These are phyloP conservation scores for Vidua macroura DNA, from an alignment of 2,113 vertebrate genomes.

Conservation along the genomic window DNA sequence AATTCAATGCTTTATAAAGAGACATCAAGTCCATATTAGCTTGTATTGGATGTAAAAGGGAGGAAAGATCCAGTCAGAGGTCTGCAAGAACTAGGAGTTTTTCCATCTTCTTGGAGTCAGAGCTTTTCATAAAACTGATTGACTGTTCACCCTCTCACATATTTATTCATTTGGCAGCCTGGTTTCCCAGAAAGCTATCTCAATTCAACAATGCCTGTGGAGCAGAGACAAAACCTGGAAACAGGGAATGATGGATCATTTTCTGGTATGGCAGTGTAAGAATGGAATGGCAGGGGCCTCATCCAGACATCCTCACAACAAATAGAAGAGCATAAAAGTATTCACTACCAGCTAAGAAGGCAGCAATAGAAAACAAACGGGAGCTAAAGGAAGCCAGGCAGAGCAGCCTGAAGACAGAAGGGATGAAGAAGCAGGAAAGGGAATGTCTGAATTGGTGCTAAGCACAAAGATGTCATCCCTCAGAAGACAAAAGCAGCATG, in stretches of 20 bases:
- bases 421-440: background rate
- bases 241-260: conserved; percentile 2
- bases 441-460: background rate
- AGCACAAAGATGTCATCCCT: background rate
- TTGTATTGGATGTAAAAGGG: background rate
- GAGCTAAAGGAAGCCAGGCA: background rate
- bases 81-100: background rate
- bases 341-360: background rate
- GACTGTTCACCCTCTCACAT: background rate
- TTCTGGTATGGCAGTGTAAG: background rate
- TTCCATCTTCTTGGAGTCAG: background rate
- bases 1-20: background rate
- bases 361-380: background rate
- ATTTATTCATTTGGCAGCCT: conserved; percentile 53
- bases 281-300: conserved; percentile 42
- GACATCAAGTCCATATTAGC: background rate
- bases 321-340: conserved; percentile 8
- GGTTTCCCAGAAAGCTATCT: conserved; percentile 27
- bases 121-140: conserved; percentile 32
- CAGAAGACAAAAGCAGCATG: background rate
- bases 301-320: background rate
- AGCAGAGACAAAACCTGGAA: conserved; percentile 43
- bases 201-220: conserved; percentile 26
- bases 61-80: background rate
- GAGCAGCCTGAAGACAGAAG: background rate